Conservation (phyloP, 2,797 vertebrate species). For the Typhlichthys eigenmanni region DNA sequence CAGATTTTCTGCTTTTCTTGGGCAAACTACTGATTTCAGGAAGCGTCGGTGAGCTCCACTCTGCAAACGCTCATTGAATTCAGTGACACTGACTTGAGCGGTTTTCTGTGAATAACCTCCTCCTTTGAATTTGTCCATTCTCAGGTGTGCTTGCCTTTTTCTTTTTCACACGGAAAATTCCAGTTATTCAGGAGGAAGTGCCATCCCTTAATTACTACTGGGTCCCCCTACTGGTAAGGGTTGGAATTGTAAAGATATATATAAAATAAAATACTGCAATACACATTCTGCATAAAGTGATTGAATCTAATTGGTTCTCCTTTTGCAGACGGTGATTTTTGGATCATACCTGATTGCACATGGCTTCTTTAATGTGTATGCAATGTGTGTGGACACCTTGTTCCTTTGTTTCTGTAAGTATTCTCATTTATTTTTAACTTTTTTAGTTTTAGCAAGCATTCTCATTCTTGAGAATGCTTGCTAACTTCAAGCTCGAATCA, state of each 20-base stretch:
- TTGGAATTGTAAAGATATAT: neutral
- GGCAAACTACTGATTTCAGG: constrained; percentile 93
- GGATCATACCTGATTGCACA: constrained; percentile 94
- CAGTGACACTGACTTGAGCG: neutral
- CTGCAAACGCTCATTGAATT: constrained; percentile 5
- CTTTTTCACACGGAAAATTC: constrained; percentile 89
- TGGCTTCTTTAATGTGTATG: constrained; percentile 95
- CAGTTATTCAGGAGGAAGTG: constrained; percentile 81
- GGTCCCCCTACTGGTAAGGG: constrained; percentile 92
- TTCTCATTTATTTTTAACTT: neutral
- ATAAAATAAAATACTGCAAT: neutral
- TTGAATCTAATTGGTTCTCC: constrained; percentile 28
- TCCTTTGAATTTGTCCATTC: constrained; percentile 31
- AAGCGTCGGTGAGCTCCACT: constrained; percentile 87
- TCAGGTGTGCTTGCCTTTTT: constrained; percentile 91
- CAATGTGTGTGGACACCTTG: constrained; percentile 96
- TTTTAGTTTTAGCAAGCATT: no score
- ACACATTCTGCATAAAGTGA: neutral
- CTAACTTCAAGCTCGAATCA: no score
- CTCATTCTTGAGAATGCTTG: no score
- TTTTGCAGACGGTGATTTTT: constrained; percentile 86
- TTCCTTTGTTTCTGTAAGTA: constrained; percentile 99
- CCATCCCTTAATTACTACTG: constrained; percentile 92
- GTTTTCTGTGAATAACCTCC: neutral
- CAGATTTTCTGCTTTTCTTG: constrained; percentile 91